A percentile compares a stretch with the other conserved stretches of the same genome.
phyloP scores from a whole-genome alignment of 2,113 vertebrate genomes.

The Grus americana region DNA sequence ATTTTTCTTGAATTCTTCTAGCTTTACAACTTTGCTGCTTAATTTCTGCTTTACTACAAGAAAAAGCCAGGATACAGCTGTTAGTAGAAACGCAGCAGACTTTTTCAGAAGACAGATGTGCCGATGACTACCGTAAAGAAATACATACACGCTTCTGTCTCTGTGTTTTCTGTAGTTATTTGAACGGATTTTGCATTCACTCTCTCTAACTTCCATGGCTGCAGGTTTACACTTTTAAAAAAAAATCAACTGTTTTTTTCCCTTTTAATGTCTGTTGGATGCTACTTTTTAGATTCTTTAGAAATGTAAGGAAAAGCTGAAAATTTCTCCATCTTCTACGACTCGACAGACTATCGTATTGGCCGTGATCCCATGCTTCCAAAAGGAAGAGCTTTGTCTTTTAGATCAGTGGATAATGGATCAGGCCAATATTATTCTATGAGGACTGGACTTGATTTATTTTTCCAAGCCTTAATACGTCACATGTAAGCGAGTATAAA shows the following conservation, averaged over 20 bases:
- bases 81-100: background rate
- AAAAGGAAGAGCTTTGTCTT: background rate
- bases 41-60: background rate
- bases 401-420: background rate
- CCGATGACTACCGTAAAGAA: background rate
- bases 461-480: background rate
- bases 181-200: background rate
- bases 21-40: background rate
- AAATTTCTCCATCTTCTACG: background rate
- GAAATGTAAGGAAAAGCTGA: background rate
- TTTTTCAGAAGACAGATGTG: background rate
- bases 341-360: background rate
- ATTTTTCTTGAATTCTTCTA: background rate
- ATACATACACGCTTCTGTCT: background rate
- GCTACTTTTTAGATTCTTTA: background rate
- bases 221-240: background rate
- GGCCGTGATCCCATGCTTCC: background rate
- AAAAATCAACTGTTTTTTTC: background rate
- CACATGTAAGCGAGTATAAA: background rate
- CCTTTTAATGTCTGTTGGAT: background rate
- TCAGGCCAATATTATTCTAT: background rate
- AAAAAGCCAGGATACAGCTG: background rate
- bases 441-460: background rate
- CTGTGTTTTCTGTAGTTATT: background rate
- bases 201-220: background rate